Conservation (phyloP, 1,140 invertebrate genomes). For the Musca domestica region DNA sequence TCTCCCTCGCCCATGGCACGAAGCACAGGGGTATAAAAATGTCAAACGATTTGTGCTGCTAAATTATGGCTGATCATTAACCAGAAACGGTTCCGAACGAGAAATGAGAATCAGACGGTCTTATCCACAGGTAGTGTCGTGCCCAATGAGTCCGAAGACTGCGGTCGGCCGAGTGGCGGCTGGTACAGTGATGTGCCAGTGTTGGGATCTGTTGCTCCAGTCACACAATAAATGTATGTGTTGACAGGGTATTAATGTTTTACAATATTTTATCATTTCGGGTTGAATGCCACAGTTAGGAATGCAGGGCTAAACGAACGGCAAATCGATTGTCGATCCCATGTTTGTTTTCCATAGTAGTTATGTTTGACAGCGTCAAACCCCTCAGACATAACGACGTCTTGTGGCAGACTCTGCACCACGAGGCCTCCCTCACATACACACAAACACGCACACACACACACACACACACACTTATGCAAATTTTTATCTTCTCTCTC, state of each 20-base stretch:
- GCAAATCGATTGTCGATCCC: too few species aligned
- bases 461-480: too few species aligned
- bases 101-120: neutral
- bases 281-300: too few species aligned
- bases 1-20: neutral
- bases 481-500: too few species aligned
- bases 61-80: conserved; percentile 30
- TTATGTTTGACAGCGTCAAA: too few species aligned
- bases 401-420: too few species aligned
- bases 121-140: neutral
- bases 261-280: conserved; percentile 38
- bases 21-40: conserved; percentile 26
- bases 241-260: conserved; percentile 53
- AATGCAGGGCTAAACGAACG: too few species aligned
- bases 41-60: conserved; percentile 27
- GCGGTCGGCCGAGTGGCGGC: neutral
- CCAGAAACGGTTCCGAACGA: neutral
- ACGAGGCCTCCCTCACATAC: too few species aligned
- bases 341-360: too few species aligned
- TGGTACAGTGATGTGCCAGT: neutral
- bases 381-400: too few species aligned
- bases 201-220: neutral
- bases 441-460: too few species aligned
- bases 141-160: too few species aligned
- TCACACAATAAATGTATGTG: conserved; percentile 43